Evolutionary conservation across 2,888 invertebrate species (phyloP), one percentile per base, ranked within the genome.

Genomic region (Athetis lepigone): DNA sequence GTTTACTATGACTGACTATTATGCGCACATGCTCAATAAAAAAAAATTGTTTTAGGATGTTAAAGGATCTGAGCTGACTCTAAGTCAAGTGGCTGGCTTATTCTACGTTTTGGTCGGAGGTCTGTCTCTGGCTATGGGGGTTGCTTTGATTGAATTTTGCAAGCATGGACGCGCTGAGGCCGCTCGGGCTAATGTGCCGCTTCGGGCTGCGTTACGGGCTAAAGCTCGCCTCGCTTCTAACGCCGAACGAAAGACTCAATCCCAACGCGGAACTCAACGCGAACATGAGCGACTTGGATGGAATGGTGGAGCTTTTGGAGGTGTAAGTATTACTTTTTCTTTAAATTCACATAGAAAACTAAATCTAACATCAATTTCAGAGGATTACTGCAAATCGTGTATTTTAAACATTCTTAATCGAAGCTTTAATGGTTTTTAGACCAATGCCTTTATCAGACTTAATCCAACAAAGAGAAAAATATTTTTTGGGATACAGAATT

Each of bases 101-200:
- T 99, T 99, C 95, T 99, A 99, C 95, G 98, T 99, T 85, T 96
- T 99, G 74, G 98, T 99, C 84, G 98, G 97, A 25, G 99, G 99
- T 46, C 96, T 99, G 60, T 96, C 97, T 33, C 93, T 99, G 51
- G 98, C 99, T 16, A 96, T 99, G 87, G 96, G 97, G 5, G 98
- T 99, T 56, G 99, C 99, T 16, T 96, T 99, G 59, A 93, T 98
- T 45, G 99, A 99, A 94, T 99, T 99, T 91, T 98, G 99, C 89
- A 98, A 98, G 91, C 97, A 98, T 90, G 98, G 98, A 18, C 97
- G 97, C 81, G 95, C 95, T 47, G 97, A 97, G 86, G 97, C 97
- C 0, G 96, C 96, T 70, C 96, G 97, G 67, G 97, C 97, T 21
- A 97, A 98, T 95, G 97, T 98, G 74, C 96, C 98, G 4, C 92